Conservation (phyloP, 2,113 vertebrate species). For the Elachura formosa region DNA sequence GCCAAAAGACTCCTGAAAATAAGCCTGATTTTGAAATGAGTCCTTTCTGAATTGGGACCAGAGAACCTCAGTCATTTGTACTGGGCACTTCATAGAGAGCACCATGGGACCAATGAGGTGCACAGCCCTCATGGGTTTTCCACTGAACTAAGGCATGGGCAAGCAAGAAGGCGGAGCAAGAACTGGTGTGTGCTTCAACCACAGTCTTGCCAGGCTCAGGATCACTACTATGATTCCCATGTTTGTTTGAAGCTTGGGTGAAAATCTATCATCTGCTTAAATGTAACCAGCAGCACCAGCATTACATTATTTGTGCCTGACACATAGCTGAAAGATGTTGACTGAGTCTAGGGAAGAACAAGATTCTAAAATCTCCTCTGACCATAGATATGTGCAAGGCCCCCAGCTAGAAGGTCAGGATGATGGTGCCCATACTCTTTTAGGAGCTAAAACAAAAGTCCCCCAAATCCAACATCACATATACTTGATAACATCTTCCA, state of each 20-base stretch:
- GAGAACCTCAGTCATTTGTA: not conserved
- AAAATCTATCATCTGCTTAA: not conserved
- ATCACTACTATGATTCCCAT: not conserved
- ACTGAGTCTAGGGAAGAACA: not conserved
- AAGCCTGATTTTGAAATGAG: not conserved
- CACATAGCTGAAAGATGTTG: not conserved
- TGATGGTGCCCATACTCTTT: not conserved
- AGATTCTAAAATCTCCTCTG: not conserved
- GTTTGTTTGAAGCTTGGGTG: not conserved
- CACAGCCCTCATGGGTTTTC: not conserved
- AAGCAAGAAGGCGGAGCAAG: not conserved
- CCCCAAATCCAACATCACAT: not conserved
- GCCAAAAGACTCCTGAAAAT: not conserved
- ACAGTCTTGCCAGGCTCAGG: not conserved
- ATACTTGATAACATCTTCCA: not conserved
- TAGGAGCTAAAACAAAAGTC: no score
- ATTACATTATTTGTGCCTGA: not conserved
- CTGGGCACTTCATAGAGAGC: not conserved
- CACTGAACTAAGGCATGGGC: not conserved
- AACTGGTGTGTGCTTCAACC: not conserved
- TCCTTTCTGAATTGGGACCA: no score
- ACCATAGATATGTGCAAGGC: not conserved
- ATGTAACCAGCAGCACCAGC: not conserved
- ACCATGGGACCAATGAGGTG: not conserved
- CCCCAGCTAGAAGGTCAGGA: not conserved